Evolutionary conservation across 2,113 vertebrate genomes (phyloP).

Genomic region (Murina feae): DNA sequence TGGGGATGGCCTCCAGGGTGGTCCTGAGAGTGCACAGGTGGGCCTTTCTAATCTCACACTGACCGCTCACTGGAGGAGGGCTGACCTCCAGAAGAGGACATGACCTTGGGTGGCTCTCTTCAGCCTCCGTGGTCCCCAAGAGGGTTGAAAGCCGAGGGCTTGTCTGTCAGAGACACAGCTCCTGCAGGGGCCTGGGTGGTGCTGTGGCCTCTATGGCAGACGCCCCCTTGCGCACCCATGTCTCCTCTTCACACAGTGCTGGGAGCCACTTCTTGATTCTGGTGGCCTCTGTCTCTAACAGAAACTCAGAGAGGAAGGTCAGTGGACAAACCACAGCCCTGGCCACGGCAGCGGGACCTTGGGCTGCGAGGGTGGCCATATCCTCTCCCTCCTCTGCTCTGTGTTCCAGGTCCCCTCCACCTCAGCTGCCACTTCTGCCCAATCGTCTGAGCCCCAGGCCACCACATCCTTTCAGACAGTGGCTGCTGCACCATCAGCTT

Average conservation of each 20-base stretch:
- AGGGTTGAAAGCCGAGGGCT: no score
- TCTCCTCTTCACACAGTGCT: not conserved
- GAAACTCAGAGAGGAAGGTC: not conserved
- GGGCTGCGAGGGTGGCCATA: accelerated
- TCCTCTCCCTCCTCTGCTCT: no score
- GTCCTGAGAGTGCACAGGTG: not conserved
- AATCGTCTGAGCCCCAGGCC: not conserved
- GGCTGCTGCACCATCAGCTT: no score
- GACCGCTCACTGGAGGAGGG: not conserved
- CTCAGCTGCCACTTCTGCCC: no score
- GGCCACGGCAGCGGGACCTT: not conserved
- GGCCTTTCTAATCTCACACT: not conserved
- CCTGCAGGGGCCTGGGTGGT: no score
- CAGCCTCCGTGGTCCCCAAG: no score
- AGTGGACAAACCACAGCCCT: not conserved
- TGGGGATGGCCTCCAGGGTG: accelerated
- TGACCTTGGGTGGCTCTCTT: no score
- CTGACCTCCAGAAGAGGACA: no score
- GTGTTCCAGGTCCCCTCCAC: accelerated
- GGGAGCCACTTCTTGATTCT: not conserved
- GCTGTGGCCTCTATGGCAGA: accelerated
- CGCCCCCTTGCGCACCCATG: not conserved
- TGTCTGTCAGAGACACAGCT: no score
- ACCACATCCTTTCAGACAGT: not conserved
- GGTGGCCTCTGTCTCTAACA: not conserved